Conservation (phyloP, 2,113 vertebrate species). For the Alectura lathami region DNA sequence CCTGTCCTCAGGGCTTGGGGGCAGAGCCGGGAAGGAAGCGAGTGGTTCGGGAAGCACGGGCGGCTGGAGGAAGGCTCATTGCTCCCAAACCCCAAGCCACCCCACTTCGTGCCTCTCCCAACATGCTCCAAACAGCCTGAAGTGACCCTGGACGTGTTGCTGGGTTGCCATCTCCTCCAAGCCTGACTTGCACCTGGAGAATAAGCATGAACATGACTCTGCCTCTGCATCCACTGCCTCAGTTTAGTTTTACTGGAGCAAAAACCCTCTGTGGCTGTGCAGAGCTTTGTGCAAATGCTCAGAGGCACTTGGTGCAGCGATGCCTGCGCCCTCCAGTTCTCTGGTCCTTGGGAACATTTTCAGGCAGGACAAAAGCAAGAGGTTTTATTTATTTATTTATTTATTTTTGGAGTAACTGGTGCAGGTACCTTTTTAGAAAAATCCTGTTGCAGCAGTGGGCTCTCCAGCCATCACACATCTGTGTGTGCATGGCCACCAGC, state of each 20-base stretch:
- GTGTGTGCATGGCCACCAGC: background rate
- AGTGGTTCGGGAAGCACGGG: accelerated
- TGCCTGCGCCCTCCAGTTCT: background rate
- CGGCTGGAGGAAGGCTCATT: background rate
- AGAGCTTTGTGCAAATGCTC: background rate
- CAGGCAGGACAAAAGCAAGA: background rate
- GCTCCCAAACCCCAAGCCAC: background rate
- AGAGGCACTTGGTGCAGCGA: background rate
- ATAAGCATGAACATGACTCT: background rate
- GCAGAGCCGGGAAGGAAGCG: background rate
- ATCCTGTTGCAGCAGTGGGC: background rate
- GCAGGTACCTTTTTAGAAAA: background rate
- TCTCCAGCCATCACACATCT: background rate
- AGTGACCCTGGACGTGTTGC: background rate
- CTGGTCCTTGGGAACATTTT: background rate
- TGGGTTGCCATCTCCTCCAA: background rate
- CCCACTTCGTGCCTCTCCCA: accelerated
- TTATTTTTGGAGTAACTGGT: no score
- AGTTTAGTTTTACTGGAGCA: background rate
- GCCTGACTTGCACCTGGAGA: background rate
- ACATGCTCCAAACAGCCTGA: accelerated
- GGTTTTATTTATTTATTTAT: background rate
- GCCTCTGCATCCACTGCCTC: background rate
- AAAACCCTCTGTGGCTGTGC: background rate
- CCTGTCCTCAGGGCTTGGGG: accelerated